Evolutionary conservation across 1,140 invertebrate species (phyloP), one percentile per base, ranked within the genome.

Genomic region (Dinothrombium tinctorium): DNA sequence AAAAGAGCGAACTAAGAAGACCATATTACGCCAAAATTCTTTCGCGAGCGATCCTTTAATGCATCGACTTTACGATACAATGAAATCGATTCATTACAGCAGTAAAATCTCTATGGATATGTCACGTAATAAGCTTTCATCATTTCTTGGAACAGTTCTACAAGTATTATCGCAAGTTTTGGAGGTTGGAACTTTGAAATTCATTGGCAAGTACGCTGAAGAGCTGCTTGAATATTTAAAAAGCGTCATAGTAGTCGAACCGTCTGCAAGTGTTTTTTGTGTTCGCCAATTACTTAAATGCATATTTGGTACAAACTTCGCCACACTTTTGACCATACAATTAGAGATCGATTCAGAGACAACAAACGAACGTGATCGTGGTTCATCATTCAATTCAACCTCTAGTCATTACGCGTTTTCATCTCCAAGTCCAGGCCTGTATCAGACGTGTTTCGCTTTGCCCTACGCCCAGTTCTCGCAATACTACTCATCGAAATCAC

Each of bases 221-320:
- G 82, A 89, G 54, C 57, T 86, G 22, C 60, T 89, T 0, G 62
- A 58, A 42, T 82, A 81, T 55, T 57, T 86, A 1, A 72, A 73
- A 49, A 65, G 66, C 3, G 71, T 75, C 1, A 69, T 86, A 43
- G 55, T 63, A 2, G 52, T 82, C 14, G 72, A 75, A 35, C 67
- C 78, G 1, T 69, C 71, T 3, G 55, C 61, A 1, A 72, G 77
- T 1, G 67, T 87, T 0, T 63, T 69, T 25, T 81, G 76, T 56
- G 73, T 86, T 0, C 72, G 77, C 22, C 78, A 69, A 61, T 53
- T 87, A 1, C 52, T 86, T 7, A 81, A 82, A 58, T 74, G 74
- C 49, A 56, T 86, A 2, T 86, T 83, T 59, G 73, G 73, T 1
- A 74, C 71, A 0, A 83, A 84, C 52, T 63, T 81, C 46, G n/a